Evolutionary conservation across 1,140 invertebrate genomes (phyloP), one percentile per base, ranked within the genome.

Genomic region (Caenorhabditis remanei): DNA sequence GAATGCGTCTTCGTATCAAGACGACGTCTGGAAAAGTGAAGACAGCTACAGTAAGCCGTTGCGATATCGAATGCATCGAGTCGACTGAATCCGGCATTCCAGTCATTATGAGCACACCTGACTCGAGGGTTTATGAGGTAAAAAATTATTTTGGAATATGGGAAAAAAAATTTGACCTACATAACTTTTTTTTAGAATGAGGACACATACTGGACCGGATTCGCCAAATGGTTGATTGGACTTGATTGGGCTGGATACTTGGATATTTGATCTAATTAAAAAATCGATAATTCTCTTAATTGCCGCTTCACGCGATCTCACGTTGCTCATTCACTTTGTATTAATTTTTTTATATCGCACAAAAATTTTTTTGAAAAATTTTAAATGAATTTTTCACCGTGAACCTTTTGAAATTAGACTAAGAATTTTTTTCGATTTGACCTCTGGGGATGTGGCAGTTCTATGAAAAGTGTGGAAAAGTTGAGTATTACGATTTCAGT

Each of bases 1-100:
- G 86, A 50, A 87, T 87, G 86, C 75, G 71, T 19, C 41, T 87
- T 43, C 75, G 86, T 53, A 71, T 87, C 63, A 55, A 58, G 14
- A 71, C 86, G 1, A 43, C 50, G 4, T 16, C 13, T 4, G 86
- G 86, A 40, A 16, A 71, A 40, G 55, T 58, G 8, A 71, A 84
- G 48, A 46, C 75, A 7, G 86, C 71, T 71, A 63, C 53, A 46
- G 46, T 87, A 13, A 87, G 71, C 24, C 83, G 83, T 21, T 83
- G 75, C 24, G 75, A 71, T 7, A 71, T 84, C 43, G 75, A 84
- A 48, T 71, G 75, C 21, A 63, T 87, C 11, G 86, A 87, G 32
- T 79, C 86, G 2, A 84, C 86, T 5, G 86, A 87, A 50, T 87
- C 86, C 19, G 79, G 79, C n/a, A 87, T 87, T 61, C 43, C 86